A percentile compares a stretch with the other conserved stretches of the same genome.
These are phyloP conservation scores for Ranitomeya imitator DNA, from an alignment of 2,113 vertebrate species.

Conservation along the genomic window DNA sequence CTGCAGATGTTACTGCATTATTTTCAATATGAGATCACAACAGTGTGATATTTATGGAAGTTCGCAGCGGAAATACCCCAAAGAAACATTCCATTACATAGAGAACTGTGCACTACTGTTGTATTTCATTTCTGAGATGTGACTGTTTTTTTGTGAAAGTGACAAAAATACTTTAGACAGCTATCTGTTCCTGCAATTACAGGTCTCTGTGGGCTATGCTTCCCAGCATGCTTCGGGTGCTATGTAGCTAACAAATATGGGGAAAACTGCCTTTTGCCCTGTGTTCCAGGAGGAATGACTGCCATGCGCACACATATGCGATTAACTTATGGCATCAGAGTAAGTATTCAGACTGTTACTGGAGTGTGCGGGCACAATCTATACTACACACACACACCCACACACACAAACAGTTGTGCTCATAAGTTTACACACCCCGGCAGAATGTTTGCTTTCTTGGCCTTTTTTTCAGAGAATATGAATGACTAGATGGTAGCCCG, in stretches of 20 bases:
- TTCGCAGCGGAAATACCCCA: no score
- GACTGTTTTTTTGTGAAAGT: not conserved
- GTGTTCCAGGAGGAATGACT: constrained; percentile 73
- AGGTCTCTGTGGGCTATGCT: constrained; percentile 55
- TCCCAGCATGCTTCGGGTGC: constrained; percentile 71
- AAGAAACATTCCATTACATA: no score
- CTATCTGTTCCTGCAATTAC: not conserved
- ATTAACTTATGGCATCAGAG: constrained; percentile 80
- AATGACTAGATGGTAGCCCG: no score
- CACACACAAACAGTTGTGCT: no score
- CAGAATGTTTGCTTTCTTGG: no score
- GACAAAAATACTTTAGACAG: not conserved
- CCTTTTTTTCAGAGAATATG: no score
- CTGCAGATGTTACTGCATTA: no score
- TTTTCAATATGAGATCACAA: no score
- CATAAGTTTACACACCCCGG: no score
- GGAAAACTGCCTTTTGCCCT: constrained; percentile 72
- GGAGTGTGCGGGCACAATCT: no score
- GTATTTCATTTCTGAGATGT: not conserved
- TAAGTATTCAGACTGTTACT: constrained; percentile 50
- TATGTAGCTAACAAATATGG: constrained; percentile 77
- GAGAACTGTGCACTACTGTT: not conserved
- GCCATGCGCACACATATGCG: constrained; percentile 82
- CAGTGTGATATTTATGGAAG: no score
- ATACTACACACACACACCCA: no score